Evolutionary conservation across 2,113 vertebrate species (phyloP).

Genomic region (Centropus bengalensis): DNA sequence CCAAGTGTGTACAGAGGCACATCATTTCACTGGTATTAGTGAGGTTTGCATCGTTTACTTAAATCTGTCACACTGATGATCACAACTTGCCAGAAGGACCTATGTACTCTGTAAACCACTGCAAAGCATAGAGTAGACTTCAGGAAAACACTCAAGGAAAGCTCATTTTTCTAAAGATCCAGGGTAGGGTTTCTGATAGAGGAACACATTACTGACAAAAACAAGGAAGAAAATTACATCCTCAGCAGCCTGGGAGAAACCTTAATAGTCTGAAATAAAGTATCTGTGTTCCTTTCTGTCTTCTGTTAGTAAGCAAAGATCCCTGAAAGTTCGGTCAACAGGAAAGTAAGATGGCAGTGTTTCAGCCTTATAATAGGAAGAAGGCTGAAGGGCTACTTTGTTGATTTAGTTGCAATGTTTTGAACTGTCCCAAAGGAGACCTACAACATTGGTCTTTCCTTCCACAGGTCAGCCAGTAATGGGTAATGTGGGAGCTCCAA

Average conservation of each 20-base stretch:
- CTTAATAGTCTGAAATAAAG: not conserved
- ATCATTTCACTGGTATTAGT: not conserved
- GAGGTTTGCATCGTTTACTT: not conserved
- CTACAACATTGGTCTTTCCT: not conserved
- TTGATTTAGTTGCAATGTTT: not conserved
- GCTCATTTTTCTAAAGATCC: not conserved
- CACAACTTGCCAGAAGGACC: not conserved
- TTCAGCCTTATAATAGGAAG: not conserved
- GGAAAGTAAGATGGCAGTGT: not conserved
- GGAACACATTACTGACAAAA: not conserved
- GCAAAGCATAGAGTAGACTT: rapidly evolving
- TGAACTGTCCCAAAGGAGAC: not conserved
- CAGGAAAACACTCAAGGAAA: not conserved
- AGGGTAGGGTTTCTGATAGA: not conserved
- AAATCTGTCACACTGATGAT: not conserved
- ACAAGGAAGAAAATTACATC: not conserved
- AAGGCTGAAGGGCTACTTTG: not conserved
- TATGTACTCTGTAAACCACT: not conserved
- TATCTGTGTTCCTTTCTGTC: not conserved
- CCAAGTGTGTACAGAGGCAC: not conserved
- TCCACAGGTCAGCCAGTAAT: not conserved
- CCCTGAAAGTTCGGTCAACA: not conserved
- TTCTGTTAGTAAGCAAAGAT: not conserved
- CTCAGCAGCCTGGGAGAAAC: not conserved
- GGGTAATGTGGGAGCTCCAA: not conserved